These are phyloP conservation scores for Bellardia pandia DNA, from an alignment of 2,888 invertebrate genomes.

Conservation along the genomic window DNA sequence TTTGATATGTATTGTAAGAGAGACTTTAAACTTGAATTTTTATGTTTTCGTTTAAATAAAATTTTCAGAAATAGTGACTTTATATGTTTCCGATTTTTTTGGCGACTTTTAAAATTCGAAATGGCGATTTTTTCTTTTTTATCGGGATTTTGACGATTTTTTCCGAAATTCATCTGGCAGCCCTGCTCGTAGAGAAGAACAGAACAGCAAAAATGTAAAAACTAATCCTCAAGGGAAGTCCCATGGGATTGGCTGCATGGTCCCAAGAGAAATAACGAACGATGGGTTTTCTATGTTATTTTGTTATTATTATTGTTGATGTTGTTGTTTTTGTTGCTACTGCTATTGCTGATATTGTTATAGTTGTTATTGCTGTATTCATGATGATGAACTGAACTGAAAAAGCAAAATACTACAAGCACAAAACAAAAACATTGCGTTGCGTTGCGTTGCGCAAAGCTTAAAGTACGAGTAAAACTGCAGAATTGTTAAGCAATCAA, in stretches of 20 bases:
- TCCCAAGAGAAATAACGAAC: slow-evolving; percentile 84
- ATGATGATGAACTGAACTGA: slow-evolving; percentile 67
- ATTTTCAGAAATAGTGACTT: no score
- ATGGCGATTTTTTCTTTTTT: no score
- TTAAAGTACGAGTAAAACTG: slow-evolving; percentile 12
- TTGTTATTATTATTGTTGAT: slow-evolving; percentile 68
- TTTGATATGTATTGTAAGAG: no score
- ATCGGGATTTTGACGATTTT: no score
- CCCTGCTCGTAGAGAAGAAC: slow-evolving; percentile 39
- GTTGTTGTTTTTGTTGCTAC: slow-evolving; percentile 53
- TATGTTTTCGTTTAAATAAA: no score
- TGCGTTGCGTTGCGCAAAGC: slow-evolving; percentile 73
- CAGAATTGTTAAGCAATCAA: slow-evolving; percentile 38
- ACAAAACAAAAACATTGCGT: slow-evolving; percentile 56
- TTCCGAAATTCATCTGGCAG: no score
- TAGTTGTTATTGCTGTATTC: slow-evolving; percentile 62
- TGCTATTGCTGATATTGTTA: slow-evolving; percentile 45
- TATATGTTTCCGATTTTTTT: no score
- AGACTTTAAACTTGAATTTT: no score
- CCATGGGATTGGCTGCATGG: slow-evolving; percentile 82
- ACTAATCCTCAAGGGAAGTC: slow-evolving; percentile 80
- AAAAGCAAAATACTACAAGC: slow-evolving; percentile 53
- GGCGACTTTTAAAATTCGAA: no score
- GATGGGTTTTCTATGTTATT: slow-evolving; percentile 84
- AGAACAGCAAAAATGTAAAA: slow-evolving; percentile 65